Evolutionary conservation across 1,140 invertebrate species (phyloP).

Genomic region (Drosophila novamexicana): DNA sequence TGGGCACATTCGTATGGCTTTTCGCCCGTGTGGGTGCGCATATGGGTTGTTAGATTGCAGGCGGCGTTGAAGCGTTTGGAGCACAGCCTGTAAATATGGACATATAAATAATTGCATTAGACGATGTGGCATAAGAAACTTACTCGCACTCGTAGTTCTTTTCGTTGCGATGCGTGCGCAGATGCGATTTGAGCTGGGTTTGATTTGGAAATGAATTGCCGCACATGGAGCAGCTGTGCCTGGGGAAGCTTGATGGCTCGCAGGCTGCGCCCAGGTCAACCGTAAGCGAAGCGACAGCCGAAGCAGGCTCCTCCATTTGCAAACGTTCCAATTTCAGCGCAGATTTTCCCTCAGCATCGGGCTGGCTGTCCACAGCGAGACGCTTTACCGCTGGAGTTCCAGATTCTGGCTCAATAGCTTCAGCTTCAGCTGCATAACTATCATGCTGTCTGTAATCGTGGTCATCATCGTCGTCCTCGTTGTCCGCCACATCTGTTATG

Average conservation of each 20-base stretch:
- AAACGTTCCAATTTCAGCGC: not conserved
- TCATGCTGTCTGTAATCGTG: not conserved
- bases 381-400: not conserved
- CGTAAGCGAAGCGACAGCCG: not conserved
- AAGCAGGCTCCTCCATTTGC: not conserved
- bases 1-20: conserved; percentile 70
- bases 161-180: conserved; percentile 48
- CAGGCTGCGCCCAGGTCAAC: conserved; percentile 48
- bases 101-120: not conserved
- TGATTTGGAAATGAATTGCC: conserved; percentile 50
- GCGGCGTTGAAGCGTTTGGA: conserved; percentile 60
- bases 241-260: conserved; percentile 18
- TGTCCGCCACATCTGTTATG: conserved; percentile 2
- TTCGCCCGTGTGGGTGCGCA: conserved; percentile 76
- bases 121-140: not conserved
- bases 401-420: not conserved
- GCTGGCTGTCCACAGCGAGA: not conserved
- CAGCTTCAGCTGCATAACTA: not conserved
- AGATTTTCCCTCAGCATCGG: not conserved
- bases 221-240: conserved; percentile 49
- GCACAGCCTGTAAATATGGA: conserved; percentile 56
- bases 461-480: conserved; percentile 13
- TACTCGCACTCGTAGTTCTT: conserved; percentile 74
- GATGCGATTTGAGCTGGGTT: conserved; percentile 46
- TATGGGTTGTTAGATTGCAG: conserved; percentile 73